Percentiles rank a stretch among this genome's conserved stretches.
phyloP scores from a whole-genome alignment of 1,140 invertebrate genomes.

The Ceratitis capitata region DNA sequence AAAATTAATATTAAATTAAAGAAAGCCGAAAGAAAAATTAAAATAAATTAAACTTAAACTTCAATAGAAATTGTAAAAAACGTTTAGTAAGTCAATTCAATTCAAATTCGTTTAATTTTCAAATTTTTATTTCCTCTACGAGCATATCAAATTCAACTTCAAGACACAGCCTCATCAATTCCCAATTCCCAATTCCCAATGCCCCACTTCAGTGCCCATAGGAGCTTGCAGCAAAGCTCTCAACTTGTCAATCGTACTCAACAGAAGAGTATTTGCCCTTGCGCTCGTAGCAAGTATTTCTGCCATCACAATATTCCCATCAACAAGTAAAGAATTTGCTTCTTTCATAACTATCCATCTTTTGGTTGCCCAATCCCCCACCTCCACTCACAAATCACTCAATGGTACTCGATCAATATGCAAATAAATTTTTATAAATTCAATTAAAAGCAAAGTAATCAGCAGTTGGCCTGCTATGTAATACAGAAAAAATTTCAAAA shows the following conservation, averaged over 20 bases:
- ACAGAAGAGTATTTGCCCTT: background rate
- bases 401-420: background rate
- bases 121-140: background rate
- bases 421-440: conserved; percentile 38
- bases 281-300: background rate
- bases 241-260: background rate
- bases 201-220: background rate
- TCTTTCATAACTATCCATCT: background rate
- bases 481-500: no score
- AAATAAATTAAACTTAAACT: no score
- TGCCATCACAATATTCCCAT: background rate
- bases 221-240: background rate
- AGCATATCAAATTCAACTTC: background rate
- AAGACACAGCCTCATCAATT: background rate
- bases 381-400: background rate
- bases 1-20: no score
- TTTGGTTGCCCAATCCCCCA: background rate
- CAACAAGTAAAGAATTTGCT: background rate
- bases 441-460: conserved; percentile 35
- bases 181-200: background rate
- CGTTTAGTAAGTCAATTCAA: no score
- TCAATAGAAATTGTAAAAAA: no score
- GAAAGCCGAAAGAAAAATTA: no score
- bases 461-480: conserved; percentile 8
- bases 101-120: background rate